Conservation (phyloP, 2,888 invertebrate species). For the Acrobeloides nanus region DNA sequence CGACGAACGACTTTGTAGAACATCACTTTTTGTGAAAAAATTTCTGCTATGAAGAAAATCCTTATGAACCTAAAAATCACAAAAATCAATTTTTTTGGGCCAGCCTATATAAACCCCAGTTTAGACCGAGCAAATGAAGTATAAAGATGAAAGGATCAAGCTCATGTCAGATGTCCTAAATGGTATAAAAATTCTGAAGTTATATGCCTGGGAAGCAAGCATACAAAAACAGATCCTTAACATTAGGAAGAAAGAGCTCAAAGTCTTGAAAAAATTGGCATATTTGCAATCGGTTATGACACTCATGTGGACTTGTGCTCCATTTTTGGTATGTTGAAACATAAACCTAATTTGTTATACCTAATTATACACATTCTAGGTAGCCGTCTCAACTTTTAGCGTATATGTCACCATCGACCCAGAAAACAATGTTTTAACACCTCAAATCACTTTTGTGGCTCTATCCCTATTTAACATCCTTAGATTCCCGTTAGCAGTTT, state of each 20-base stretch:
- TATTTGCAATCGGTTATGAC: conserved; percentile 51
- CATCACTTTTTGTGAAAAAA: no score
- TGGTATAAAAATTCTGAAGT: conserved; percentile 12
- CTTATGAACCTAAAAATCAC: no score
- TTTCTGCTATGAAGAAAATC: no score
- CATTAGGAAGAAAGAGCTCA: conserved; percentile 55
- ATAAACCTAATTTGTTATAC: no score
- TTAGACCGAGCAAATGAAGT: conserved; percentile 76
- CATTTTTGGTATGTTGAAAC: conserved; percentile 64
- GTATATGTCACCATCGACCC: conserved; percentile 66
- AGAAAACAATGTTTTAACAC: conserved; percentile 67
- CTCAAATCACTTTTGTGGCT: conserved; percentile 68
- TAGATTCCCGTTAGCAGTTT: conserved; percentile 74
- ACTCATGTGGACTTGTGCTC: conserved; percentile 53
- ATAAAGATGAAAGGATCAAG: conserved; percentile 62
- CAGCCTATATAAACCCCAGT: no score
- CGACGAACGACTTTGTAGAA: no score
- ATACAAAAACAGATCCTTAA: conserved; percentile 43
- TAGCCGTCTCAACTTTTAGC: conserved; percentile 75
- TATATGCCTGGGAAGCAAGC: conserved; percentile 4
- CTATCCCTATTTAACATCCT: conserved; percentile 78
- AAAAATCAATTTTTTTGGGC: no score
- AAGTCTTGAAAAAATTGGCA: conserved; percentile 47
- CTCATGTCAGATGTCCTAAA: conserved; percentile 14
- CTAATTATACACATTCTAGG: conserved; percentile 84